Percentiles rank a stretch among this genome's conserved stretches.
phyloP scores from a whole-genome alignment of 2,113 vertebrate genomes.

The Sturnira hondurensis region DNA sequence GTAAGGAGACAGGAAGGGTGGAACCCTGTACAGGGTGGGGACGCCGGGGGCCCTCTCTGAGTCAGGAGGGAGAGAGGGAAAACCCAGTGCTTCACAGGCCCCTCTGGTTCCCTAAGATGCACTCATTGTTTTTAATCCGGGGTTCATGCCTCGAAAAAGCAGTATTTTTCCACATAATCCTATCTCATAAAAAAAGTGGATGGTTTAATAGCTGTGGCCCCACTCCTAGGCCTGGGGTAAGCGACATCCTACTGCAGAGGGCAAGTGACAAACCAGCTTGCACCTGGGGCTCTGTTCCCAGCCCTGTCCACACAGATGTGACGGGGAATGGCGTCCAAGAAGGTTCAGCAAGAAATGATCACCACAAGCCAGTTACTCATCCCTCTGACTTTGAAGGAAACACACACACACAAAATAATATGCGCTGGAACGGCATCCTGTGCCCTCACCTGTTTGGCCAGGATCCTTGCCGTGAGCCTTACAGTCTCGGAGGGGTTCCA shows the following conservation, averaged over 20 bases:
- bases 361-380: neutral
- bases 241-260: neutral
- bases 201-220: neutral
- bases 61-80: neutral
- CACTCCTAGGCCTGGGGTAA: neutral
- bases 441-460: constrained; percentile 91
- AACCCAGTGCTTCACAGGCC: neutral
- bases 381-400: constrained; percentile 52
- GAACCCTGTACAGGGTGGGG: rapidly evolving
- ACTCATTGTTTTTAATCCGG: neutral
- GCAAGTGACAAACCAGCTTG: neutral
- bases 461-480: constrained; percentile 91
- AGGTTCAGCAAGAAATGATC: neutral
- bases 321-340: neutral
- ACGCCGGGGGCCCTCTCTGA: rapidly evolving
- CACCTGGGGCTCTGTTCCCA: neutral
- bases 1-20: rapidly evolving
- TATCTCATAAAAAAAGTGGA: neutral
- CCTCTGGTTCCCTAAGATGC: neutral
- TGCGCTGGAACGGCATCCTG: neutral
- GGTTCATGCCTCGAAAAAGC: neutral
- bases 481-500: constrained; percentile 94
- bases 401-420: neutral
- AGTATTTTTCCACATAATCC: neutral
- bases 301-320: neutral